Conservation (phyloP, 1,140 invertebrate genomes). For the Hycleus cichorii region DNA sequence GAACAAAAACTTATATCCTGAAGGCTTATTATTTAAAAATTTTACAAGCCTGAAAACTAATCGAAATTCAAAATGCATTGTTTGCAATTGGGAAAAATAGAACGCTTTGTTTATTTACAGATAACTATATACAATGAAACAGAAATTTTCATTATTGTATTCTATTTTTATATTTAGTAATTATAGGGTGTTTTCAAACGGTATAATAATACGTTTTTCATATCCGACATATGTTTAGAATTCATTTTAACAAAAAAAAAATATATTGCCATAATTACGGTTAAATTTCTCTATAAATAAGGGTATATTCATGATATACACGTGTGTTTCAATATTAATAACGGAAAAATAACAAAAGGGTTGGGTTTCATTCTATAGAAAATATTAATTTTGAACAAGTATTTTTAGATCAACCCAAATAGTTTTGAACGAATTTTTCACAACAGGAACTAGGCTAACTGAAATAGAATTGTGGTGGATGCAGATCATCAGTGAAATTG, state of each 20-base stretch:
- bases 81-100: no score
- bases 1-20: constrained; percentile 1
- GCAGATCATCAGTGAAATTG: no score
- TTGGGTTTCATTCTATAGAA: background rate
- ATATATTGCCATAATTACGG: constrained; percentile 1
- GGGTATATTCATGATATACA: constrained; percentile 1
- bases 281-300: background rate
- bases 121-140: no score
- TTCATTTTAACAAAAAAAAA: background rate
- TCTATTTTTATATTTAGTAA: background rate
- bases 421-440: constrained; percentile 2
- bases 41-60: no score
- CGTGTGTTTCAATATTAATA: background rate
- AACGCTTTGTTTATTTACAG: no score
- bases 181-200: constrained; percentile 6
- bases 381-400: background rate
- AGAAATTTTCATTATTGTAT: no score
- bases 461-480: constrained; percentile 6
- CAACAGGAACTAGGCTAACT: constrained; percentile 13
- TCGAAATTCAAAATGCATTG: no score
- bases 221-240: background rate
- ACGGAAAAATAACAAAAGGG: background rate
- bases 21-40: constrained; percentile 1
- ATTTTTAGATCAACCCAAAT: constrained; percentile 11
- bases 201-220: background rate